Evolutionary conservation across 2,797 vertebrate genomes (phyloP).

Genomic region (Mus spretus): DNA sequence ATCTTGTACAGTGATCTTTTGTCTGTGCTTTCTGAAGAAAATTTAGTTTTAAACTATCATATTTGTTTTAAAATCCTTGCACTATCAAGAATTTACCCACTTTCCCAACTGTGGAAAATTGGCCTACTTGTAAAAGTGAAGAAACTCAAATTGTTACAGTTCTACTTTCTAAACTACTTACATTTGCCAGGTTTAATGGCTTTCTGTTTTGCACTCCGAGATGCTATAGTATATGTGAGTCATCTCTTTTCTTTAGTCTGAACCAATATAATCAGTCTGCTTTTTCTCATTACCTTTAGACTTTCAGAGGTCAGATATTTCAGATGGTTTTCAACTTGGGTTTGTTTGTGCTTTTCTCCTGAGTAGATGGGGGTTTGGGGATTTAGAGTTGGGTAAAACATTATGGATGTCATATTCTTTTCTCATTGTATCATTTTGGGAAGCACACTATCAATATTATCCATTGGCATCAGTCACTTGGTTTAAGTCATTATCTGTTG

Average conservation of each 20-base stretch:
- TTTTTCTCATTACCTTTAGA: neutral
- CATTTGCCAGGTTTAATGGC: neutral
- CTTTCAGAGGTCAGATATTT: neutral
- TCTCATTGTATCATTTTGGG: neutral
- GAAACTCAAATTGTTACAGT: neutral
- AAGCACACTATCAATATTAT: neutral
- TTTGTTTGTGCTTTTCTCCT: slow-evolving; percentile 17
- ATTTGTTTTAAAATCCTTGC: neutral
- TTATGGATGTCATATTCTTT: too few relatives aligned
- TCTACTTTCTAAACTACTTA: neutral
- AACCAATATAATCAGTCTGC: neutral
- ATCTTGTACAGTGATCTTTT: neutral
- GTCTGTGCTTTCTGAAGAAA: neutral
- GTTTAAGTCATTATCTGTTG: neutral
- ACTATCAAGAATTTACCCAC: neutral
- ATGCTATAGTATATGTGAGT: neutral
- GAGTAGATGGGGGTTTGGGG: neutral
- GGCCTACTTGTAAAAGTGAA: neutral
- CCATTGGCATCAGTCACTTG: neutral
- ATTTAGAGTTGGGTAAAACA: neutral
- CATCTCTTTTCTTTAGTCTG: neutral
- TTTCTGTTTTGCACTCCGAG: neutral
- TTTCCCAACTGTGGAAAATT: neutral
- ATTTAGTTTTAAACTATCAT: neutral
- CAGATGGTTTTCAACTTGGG: neutral